Evolutionary conservation across 2,888 invertebrate genomes (phyloP), one percentile per base, ranked within the genome.

Genomic region (Erebia palarica): DNA sequence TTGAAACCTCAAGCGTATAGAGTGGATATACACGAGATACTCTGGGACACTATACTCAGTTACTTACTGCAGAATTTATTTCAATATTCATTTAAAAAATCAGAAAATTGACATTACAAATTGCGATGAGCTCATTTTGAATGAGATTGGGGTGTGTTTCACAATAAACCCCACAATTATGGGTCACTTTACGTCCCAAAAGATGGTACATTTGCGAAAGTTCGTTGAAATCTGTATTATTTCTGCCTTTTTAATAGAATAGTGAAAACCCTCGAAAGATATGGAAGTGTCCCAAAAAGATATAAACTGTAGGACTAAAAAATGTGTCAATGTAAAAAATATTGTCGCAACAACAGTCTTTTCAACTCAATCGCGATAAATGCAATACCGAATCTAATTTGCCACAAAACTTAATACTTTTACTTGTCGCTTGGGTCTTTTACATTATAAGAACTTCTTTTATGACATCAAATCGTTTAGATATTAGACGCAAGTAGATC

Each of bases 311-410:
- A 58, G 66, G 59, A 66, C n/a, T 13, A 57, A 60, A 58, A 21
- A 51, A 7, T 67, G 36, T 59, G 75, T 80, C 80, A 73, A 67
- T 58, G 69, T 68, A 70, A 65, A 76, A 74, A 75, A 82, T 86
- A 88, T 86, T 84, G 85, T 86, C 85, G 86, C 86, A 86, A 82
- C 83, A 85, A 87, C 89, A 90, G 90, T 90, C 89, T 90, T 88
- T 77, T 75, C 79, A 79, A 68, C 59, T 70, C 75, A 71, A 88
- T 88, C 88, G 87, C 85, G 81, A 78, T 87, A 88, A 89, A 89
- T 89, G 89, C 87, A 87, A 81, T 74, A 81, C 77, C 80, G 75
- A 80, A 82, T 82, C 78, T 83, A 70, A 73, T 89, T 90, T 88
- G 90, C 86, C 89, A 88, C 89, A 83, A 79, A 86, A 84, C 80